Base-by-base conservation (phyloP, 2,797 vertebrate species). In the Notolabrus celidotus region DNA sequence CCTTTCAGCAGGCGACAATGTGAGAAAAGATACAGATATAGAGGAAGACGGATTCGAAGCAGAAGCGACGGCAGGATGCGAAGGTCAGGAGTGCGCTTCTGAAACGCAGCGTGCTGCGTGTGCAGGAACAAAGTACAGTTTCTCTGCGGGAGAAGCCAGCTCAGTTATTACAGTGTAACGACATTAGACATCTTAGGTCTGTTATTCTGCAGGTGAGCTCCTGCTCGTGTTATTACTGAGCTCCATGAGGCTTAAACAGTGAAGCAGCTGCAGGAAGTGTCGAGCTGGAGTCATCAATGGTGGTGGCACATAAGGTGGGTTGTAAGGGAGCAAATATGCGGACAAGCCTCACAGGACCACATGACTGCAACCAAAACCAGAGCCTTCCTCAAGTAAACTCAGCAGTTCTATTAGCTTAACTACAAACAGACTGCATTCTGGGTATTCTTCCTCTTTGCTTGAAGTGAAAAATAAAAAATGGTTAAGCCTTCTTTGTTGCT, bases 41-140 rank as follows among this genome's bases (percentile, higher is more conserved):
- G 71, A 67, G 54, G 62, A 88, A 84, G 50, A 68, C 29, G 17
- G 50, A 49, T 12, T 77, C 52, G 80, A 90, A 92, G 77, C 83
- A 91, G 86, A 86, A 91, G 82, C 88, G 47, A 56, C 74, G 49
- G 54, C 49, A 33, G 6, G 23, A 58, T 0, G 34, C 68, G 36
- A 75, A 77, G 74, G 71, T 90, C 80, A 88, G 39, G 25, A 27
- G 62, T 16, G 50, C 19, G 49, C 50, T 63, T 72, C 36, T 59
- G 66, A 71, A 65, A 36, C 64, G 27, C 57, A 59, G 31, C 36
- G 10, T 23, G 55, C n/a, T 58, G 52, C 19, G 42, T 47, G 38
- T 54, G 45, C 45, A 66, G 2, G 14, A 46, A 22, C 10, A 10
- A 27, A 31, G 29, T 39, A 17, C 0, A 1, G 0, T 43, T 47